Conservation (phyloP, 2,113 vertebrate genomes). For the Polypterus bichir region DNA sequence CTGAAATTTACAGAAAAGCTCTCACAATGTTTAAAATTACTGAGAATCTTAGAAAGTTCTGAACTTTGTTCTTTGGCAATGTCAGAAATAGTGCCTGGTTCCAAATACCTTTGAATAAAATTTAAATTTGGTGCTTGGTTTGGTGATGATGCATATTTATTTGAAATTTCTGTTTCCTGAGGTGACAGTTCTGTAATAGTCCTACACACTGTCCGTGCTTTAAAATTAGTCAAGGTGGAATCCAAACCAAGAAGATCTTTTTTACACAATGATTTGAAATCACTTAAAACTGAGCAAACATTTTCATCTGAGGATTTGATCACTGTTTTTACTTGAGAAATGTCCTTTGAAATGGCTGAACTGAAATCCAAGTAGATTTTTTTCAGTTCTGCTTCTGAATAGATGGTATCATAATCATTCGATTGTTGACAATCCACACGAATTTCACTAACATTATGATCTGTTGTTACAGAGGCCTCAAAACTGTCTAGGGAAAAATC, state of each 20-base stretch:
- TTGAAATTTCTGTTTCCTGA: no score
- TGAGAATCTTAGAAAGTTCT: no score
- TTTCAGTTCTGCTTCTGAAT: slow-evolving; percentile 35
- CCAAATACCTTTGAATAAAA: no score
- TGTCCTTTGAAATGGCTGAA: background rate
- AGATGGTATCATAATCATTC: slow-evolving; percentile 20
- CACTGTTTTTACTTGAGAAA: background rate
- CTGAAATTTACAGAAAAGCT: no score
- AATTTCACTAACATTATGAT: slow-evolving; percentile 33
- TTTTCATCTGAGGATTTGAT: background rate
- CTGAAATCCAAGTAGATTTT: slow-evolving; percentile 23
- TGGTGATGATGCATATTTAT: no score
- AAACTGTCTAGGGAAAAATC: slow-evolving; percentile 47
- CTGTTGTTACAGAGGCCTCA: slow-evolving; percentile 45
- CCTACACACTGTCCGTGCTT: slow-evolving; percentile 1
- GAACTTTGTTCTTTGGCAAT: no score
- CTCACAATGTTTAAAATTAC: no score
- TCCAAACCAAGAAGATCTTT: no score
- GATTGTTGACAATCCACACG: slow-evolving; percentile 8
- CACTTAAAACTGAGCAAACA: slow-evolving; percentile 9
- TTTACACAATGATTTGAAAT: slow-evolving; percentile 9
- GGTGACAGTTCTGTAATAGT: background rate
- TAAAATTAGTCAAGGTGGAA: slow-evolving; percentile 1
- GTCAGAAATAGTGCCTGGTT: no score
- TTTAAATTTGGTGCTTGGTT: no score